phyloP scores from a whole-genome alignment of 2,888 invertebrate species.

The Lycocerus yunnanus region DNA sequence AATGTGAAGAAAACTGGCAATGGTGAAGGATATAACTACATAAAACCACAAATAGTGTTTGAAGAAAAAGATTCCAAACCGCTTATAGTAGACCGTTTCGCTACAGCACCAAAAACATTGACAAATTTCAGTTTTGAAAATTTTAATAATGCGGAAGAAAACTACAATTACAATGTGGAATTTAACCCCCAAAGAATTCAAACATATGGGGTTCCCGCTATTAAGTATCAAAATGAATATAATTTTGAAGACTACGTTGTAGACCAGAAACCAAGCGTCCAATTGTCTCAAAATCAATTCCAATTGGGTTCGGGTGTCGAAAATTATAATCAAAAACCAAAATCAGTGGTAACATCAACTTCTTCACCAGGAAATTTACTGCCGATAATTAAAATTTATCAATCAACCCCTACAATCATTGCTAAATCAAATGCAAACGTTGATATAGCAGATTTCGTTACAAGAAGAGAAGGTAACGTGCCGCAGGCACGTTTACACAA shows the following conservation, averaged over 20 bases:
- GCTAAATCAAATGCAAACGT: neutral
- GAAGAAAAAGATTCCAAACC: neutral
- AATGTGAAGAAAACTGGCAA: neutral
- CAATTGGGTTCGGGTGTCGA: neutral
- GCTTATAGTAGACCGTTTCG: neutral
- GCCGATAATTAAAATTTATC: no score
- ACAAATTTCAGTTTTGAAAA: neutral
- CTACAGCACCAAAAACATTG: neutral
- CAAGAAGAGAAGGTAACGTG: no score
- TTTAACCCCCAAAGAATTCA: neutral
- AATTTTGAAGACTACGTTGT: neutral
- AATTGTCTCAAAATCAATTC: neutral
- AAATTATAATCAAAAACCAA: no score
- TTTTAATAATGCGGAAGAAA: no score
- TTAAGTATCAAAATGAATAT: neutral
- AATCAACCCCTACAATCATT: no score
- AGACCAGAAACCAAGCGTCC: neutral
- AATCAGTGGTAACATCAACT: no score
- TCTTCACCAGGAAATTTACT: no score
- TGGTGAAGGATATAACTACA: neutral
- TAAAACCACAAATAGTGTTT: neutral
- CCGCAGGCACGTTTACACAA: no score
- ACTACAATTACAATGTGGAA: neutral
- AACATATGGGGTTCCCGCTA: neutral
- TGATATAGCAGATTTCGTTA: constrained; percentile 5